Evolutionary conservation across 2,888 invertebrate genomes (phyloP).

Genomic region (Apotomis betuletana): DNA sequence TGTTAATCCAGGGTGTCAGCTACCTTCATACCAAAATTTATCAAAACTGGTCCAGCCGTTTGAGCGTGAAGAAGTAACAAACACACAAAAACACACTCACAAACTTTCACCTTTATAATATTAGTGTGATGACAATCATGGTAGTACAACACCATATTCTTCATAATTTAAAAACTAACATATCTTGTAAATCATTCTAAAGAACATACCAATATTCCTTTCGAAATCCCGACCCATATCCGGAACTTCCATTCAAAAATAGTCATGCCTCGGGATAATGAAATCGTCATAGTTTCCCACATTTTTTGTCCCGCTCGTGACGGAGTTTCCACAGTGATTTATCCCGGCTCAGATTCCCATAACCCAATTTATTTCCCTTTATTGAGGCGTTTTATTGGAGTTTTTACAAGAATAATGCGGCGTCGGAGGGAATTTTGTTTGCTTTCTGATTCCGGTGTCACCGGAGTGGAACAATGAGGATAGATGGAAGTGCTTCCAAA

Average conservation of each 20-base stretch:
- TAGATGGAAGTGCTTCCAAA: neutral
- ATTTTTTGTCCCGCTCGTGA: slow-evolving; percentile 76
- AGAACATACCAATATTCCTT: neutral
- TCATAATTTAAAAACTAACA: no score
- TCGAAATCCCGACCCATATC: slow-evolving; percentile 41
- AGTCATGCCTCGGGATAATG: slow-evolving; percentile 67
- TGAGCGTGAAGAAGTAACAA: no score
- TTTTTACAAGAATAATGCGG: slow-evolving; percentile 51
- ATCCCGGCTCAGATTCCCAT: slow-evolving; percentile 75
- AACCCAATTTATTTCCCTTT: slow-evolving; percentile 71
- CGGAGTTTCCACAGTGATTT: slow-evolving; percentile 79
- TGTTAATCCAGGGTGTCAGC: no score
- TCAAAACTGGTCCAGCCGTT: no score
- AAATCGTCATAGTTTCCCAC: slow-evolving; percentile 71
- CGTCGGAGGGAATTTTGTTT: slow-evolving; percentile 41
- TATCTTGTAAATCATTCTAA: no score
- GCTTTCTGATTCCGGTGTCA: slow-evolving; percentile 17
- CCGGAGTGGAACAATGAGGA: neutral
- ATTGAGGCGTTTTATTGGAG: slow-evolving; percentile 59
- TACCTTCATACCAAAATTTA: no score
- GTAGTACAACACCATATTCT: no score
- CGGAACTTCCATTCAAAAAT: slow-evolving; percentile 55
- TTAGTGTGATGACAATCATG: no score
- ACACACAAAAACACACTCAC: no score
- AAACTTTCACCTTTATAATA: no score